Evolutionary conservation across 2,113 vertebrate species (phyloP), one percentile per base, ranked within the genome.

Genomic region (Chionodraco myersi): DNA sequence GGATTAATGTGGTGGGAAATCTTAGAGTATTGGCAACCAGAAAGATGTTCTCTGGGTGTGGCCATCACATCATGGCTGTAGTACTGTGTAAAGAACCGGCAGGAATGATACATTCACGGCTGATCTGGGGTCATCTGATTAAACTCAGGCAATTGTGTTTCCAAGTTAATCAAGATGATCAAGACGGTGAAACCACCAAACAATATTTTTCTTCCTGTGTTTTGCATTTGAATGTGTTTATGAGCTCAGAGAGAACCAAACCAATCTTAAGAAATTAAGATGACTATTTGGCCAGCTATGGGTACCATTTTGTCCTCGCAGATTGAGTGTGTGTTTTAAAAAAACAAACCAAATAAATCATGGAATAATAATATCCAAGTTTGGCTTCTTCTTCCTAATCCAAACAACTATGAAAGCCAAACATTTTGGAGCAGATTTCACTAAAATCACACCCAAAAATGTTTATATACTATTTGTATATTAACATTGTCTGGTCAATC

Each of bases 11-110:
- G 21, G 45, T 44, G n/a, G 4, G 6, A 59, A 21, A 51, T 53
- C 4, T 23, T 41, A 18, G 5, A 58, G 47, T 51, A 9, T 2
- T 52, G 26, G 16, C 11, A 51, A 36, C 1, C 16, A 62, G 12
- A 62, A 45, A 73, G 62, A 60, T 66, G 53, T 26, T 30, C 26
- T 44, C 16, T 44, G 61, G 61, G 30, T 41, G 68, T 44, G 26
- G n/a, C 18, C 1, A 5, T 56, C 23, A 71, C 12, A 30, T 58
- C 45, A 26, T 59, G 53, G 69, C 53, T 47, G 77, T 53, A 18
- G 34, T 30, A 5, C 45, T 66, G 54, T 8, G 11, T 7, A 15
- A 60, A 23, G 12, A 59, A 23, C 7, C 14, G 30, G 1, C 45
- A 59, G 1, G 10, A 5, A 23, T 30, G 15, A 30, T 2, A 58